Percentiles rank a stretch among this genome's conserved stretches.
phyloP scores from a whole-genome alignment of 2,888 invertebrate genomes.

The Latrodectus hesperus region DNA sequence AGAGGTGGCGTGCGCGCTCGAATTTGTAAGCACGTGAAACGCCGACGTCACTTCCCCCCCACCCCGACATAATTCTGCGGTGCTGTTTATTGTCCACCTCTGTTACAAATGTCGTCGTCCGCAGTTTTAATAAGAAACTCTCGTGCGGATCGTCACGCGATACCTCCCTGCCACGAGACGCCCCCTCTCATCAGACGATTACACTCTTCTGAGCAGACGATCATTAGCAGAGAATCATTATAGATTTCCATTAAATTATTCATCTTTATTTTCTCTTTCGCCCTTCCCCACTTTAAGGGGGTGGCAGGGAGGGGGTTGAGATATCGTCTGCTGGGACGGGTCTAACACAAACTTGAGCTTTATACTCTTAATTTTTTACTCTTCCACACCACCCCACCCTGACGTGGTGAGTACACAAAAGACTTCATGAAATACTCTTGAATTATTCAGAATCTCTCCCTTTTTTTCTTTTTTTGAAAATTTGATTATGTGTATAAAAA shows the following conservation, averaged over 20 bases:
- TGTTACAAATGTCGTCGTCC: not conserved
- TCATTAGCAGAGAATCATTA: constrained; percentile 27
- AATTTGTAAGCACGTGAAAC: not conserved
- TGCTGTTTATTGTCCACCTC: not conserved
- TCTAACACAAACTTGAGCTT: not conserved
- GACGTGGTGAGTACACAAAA: constrained; percentile 5
- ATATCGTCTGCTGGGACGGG: too few species aligned
- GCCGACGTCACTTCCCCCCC: not conserved
- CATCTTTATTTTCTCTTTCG: not conserved
- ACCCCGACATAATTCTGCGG: too few species aligned
- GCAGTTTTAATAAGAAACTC: not conserved
- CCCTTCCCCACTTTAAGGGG: not conserved
- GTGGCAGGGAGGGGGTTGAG: too few species aligned
- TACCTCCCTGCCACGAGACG: not conserved
- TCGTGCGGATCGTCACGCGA: not conserved
- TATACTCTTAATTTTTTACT: not conserved
- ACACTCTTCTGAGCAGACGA: constrained; percentile 8
- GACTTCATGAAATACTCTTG: constrained; percentile 25
- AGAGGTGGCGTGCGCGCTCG: not conserved
- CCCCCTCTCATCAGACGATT: not conserved
- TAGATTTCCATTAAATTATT: constrained; percentile 44
- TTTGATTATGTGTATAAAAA: constrained; percentile 22
- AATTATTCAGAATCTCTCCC: constrained; percentile 23
- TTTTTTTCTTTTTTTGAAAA: not conserved
- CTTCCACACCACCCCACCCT: not conserved